A percentile compares a stretch with the other conserved stretches of the same genome.
Conservation (phyloP, 1,140 invertebrate genomes). For the Eueides isabella region DNA sequence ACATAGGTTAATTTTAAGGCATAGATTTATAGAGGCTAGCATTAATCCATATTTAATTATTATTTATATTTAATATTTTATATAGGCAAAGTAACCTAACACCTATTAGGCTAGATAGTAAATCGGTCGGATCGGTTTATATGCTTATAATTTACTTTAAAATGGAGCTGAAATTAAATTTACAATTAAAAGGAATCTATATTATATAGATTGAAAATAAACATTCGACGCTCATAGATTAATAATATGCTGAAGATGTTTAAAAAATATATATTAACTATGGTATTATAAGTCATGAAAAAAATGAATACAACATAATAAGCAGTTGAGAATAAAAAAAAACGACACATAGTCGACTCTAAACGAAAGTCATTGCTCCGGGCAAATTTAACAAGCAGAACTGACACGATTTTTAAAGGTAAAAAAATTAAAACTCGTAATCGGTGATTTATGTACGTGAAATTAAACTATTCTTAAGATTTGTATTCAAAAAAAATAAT, state of each 20-base stretch:
- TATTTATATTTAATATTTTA: conserved; percentile 5
- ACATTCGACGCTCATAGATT: not conserved
- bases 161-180: not conserved
- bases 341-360: not conserved
- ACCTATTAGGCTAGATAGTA: conserved; percentile 22
- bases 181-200: not conserved
- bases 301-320: not conserved
- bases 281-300: not conserved
- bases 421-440: conserved; percentile 35
- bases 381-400: conserved; percentile 11
- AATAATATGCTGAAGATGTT: not conserved
- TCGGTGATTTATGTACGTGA: conserved; percentile 43
- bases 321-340: conserved; percentile 2
- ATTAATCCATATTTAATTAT: not conserved
- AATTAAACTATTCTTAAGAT: not conserved
- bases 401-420: not conserved
- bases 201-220: not conserved
- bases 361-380: conserved; percentile 39
- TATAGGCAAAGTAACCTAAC: conserved; percentile 21
- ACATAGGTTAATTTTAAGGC: conserved; percentile 10
- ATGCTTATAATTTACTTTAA: not conserved
- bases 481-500: not conserved
- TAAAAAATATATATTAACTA: not conserved
- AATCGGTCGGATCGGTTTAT: not conserved
- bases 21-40: conserved; percentile 2